Evolutionary conservation across 1,140 invertebrate species (phyloP), one percentile per base, ranked within the genome.

Genomic region (Meloidogyne hapla): DNA sequence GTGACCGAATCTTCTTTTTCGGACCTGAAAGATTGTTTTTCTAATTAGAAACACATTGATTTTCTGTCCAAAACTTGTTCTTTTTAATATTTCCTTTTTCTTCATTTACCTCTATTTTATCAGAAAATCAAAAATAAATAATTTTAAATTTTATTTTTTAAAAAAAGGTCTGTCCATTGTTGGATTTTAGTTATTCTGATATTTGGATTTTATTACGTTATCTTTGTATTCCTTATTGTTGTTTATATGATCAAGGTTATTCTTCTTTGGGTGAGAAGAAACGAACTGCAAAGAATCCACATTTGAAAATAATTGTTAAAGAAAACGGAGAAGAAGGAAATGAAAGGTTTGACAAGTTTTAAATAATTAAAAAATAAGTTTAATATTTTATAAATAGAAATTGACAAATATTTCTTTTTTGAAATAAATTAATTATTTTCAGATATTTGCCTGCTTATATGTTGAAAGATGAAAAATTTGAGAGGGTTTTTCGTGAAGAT

Each of bases 111-210:
- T n/a, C n/a, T n/a, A n/a, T n/a, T n/a, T n/a, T n/a, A n/a, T n/a
- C n/a, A n/a, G n/a, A n/a, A n/a, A n/a, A n/a, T n/a, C n/a, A n/a
- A n/a, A n/a, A n/a, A n/a, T n/a, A n/a, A n/a, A n/a, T n/a, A n/a
- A n/a, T n/a, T n/a, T n/a, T 18, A 42, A 5, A 8, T n/a, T 21
- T 67, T 40, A 69, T 38, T 74, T 63, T 77, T 10, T 21, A n/a
- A n/a, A n/a, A n/a, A n/a, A n/a, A 78, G 77, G 79, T 83, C 18
- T 83, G 82, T 66, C 81, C 81, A 13, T 13, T 83, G 21, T 69
- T 83, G 9, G 71, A 80, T 56, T 83, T 82, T 82, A 25, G 28
- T 45, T 83, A 83, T 69, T 28, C 72, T 1, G 79, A 83, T 10
- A 63, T 83, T 68, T 83, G 81, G 81, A 66, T 63, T 40, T 18